A percentile compares a stretch with the other conserved stretches of the same genome.
Conservation (phyloP, 2,888 invertebrate species). For the Syrphus vitripennis region DNA sequence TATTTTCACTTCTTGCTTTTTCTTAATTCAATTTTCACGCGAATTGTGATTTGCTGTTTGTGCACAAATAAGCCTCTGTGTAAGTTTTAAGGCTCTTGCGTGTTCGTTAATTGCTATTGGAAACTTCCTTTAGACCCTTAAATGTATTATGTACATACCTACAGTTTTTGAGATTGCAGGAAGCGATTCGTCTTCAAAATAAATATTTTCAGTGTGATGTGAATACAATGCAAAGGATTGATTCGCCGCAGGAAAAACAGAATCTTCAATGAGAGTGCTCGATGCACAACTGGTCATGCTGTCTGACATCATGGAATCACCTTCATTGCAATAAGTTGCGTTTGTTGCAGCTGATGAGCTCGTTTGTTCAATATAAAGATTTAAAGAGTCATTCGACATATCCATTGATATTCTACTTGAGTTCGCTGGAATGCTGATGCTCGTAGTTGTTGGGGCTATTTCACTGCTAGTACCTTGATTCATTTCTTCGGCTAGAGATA, state of each 20-base stretch:
- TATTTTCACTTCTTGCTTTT: not conserved
- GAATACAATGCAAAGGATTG: conserved; percentile 3
- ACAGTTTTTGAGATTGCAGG: conserved; percentile 20
- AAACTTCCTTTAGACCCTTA: not conserved
- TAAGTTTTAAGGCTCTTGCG: not conserved
- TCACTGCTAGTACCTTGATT: conserved; percentile 67
- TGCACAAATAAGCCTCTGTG: not conserved
- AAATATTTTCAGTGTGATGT: conserved; percentile 6
- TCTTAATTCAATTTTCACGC: not conserved
- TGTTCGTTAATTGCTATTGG: not conserved
- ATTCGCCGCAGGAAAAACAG: conserved; percentile 74
- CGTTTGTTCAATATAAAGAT: conserved; percentile 86
- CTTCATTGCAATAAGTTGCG: conserved; percentile 92
- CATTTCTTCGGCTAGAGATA: conserved; percentile 69
- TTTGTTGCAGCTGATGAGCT: conserved; percentile 92
- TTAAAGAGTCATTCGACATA: conserved; percentile 79
- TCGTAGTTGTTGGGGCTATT: conserved; percentile 64
- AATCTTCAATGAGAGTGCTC: conserved; percentile 89
- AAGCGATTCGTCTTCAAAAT: conserved; percentile 27
- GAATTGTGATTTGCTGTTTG: not conserved
- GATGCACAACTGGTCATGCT: conserved; percentile 92
- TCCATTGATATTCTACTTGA: conserved; percentile 77
- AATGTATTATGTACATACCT: conserved; percentile 44
- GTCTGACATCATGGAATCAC: conserved; percentile 92
- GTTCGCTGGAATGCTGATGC: conserved; percentile 68